phyloP scores from a whole-genome alignment of 1,140 invertebrate species.

The Bombus cullumanus region DNA sequence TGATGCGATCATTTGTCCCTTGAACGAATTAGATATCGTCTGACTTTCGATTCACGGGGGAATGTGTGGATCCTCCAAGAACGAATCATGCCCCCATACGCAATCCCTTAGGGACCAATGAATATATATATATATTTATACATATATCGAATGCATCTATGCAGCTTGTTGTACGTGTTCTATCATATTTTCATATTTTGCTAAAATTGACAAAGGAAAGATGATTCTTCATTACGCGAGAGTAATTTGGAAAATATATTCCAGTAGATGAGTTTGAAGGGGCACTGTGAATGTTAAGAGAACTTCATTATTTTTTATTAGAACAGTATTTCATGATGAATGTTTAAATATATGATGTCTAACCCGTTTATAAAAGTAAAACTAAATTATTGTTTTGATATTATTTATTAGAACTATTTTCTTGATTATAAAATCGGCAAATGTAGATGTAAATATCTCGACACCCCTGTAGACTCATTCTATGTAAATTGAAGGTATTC shows the following conservation, averaged over 20 bases:
- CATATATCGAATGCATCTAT: constrained; percentile 64
- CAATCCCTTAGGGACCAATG: constrained; percentile 74
- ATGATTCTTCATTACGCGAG: not conserved
- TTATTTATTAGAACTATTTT: not conserved
- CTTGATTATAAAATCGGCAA: not conserved
- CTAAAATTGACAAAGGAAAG: not conserved
- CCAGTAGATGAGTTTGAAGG: not conserved
- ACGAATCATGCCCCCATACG: constrained; percentile 66
- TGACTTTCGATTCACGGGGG: constrained; percentile 20
- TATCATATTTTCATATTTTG: not conserved
- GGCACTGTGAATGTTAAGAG: not conserved
- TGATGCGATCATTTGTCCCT: not conserved
- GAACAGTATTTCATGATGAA: too few relatives aligned
- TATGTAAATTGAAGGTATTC: too few relatives aligned
- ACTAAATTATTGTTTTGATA: not conserved
- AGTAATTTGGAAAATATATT: not conserved
- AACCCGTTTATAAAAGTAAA: too few relatives aligned
- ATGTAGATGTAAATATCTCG: not conserved
- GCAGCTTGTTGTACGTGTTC: constrained; percentile 65
- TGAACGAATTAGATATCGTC: not conserved
- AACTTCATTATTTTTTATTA: too few relatives aligned
- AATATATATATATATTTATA: constrained; percentile 64
- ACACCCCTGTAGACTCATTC: not conserved
- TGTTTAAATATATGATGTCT: too few relatives aligned
- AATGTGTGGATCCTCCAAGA: constrained; percentile 74